Base-by-base conservation (phyloP, 2,888 invertebrate species). In the Meteorus cinctellus region DNA sequence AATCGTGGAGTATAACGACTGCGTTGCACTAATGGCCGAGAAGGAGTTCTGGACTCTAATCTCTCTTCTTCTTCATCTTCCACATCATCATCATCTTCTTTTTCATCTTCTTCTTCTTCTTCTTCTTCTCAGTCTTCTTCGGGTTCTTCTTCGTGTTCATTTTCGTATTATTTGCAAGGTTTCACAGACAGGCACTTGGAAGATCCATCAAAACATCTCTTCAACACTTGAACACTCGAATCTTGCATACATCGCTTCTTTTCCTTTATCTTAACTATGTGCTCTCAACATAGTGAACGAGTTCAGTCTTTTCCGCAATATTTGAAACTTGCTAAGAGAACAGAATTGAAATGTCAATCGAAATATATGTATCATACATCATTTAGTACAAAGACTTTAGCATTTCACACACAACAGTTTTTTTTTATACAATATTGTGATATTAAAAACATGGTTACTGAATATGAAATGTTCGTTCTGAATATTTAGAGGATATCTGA, bases 1-100 rank as follows among this genome's bases (percentile, higher is more conserved):
- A 81, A 86, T 82, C 80, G 80, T 82, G 81, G 78, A 51, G 81
- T 82, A 82, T 84, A 83, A 84, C 82, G 78, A 77, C 75, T 76
- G 77, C 78, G 79, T 77, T 76, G 76, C 51, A 77, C 78, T 79
- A 81, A 81, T 83, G 82, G 80, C 59, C 74, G 41, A 60, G 65
- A 62, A 72, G 72, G 31, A 73, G 71, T 63, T 73, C 70, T 72
- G 72, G 63, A 72, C 31, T 72, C 63, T 70, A 24, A 59, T 65
- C 62, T 69, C 67, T 31, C 48, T 29, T 62, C 60, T 73, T 71
- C 41, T 66, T 55, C 68, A 55, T 72, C 71, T 65, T 72, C 48
- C 55, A 14, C n/a, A 48, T 48, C n/a, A 16, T 45, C 29, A n/a
- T 59, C 24, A 1, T 65, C 14, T 41, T 68, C 45, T 69, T 55